Evolutionary conservation across 2,113 vertebrate genomes (phyloP).

Genomic region (Eptesicus fuscus): DNA sequence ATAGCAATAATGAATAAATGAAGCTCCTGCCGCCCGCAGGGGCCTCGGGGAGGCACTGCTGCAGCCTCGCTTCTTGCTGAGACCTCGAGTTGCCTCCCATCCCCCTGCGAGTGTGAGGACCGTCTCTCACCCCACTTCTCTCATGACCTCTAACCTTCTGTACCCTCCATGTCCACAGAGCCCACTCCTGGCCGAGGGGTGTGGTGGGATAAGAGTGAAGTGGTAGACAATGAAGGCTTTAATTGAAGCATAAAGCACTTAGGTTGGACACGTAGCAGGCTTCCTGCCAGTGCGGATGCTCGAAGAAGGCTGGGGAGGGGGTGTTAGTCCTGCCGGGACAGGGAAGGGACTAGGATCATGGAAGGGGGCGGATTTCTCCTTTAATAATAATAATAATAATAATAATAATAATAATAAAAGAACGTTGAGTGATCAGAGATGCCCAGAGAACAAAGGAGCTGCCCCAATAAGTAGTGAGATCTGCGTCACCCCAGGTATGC

Average conservation of each 20-base stretch:
- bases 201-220: neutral
- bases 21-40: neutral
- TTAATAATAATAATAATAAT: neutral
- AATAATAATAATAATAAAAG: neutral
- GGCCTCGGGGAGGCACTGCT: neutral
- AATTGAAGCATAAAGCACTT: neutral
- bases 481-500: accelerated
- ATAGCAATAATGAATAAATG: constrained; percentile 71
- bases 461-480: neutral
- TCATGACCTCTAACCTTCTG: neutral
- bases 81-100: neutral
- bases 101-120: neutral
- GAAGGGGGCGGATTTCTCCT: neutral
- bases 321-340: neutral
- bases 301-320: neutral
- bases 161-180: neutral
- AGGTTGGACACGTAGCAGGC: neutral
- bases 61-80: neutral
- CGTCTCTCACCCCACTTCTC: neutral
- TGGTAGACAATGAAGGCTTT: neutral
- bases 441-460: neutral
- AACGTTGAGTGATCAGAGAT: neutral
- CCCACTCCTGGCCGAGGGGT: neutral
- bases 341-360: neutral
- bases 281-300: neutral